A percentile compares a stretch with the other conserved stretches of the same genome.
phyloP scores from a whole-genome alignment of 2,113 vertebrate genomes.

The Cyprinodon tularosa region DNA sequence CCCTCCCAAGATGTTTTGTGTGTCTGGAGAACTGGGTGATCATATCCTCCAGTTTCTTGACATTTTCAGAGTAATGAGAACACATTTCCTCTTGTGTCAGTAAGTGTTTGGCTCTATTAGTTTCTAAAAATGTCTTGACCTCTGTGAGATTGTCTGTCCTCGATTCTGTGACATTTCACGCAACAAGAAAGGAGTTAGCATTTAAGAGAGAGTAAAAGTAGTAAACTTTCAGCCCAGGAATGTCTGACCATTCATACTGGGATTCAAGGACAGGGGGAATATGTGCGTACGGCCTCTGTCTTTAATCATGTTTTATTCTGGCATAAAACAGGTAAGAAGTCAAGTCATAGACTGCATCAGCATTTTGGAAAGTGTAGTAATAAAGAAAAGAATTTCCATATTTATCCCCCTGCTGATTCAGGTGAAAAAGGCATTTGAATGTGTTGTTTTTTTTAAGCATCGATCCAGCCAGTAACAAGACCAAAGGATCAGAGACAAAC shows the following conservation, averaged over 20 bases:
- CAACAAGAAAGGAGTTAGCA: not conserved
- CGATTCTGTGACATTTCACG: conserved; percentile 37
- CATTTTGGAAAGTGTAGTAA: not conserved
- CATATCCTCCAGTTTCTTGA: conserved; percentile 25
- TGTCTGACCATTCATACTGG: not conserved
- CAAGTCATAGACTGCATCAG: not conserved
- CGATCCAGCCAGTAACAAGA: conserved; percentile 22
- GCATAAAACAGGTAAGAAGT: not conserved
- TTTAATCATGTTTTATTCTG: not conserved
- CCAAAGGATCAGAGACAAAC: conserved; percentile 5
- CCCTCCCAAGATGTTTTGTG: conserved; percentile 2
- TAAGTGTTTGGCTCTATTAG: conserved; percentile 14
- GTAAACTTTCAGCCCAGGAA: conserved; percentile 10
- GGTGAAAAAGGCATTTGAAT: conserved; percentile 1
- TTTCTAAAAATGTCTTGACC: conserved; percentile 31
- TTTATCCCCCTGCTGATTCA: conserved; percentile 1
- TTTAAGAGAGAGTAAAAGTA: conserved; percentile 12
- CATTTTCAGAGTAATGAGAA: conserved; percentile 40
- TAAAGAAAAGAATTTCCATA: not conserved
- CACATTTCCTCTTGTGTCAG: conserved; percentile 21
- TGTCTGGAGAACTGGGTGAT: not conserved
- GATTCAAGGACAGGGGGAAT: not conserved
- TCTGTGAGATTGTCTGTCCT: conserved; percentile 23
- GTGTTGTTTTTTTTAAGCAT: conserved; percentile 15
- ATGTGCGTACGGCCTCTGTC: not conserved